These are phyloP conservation scores for Lasioglossum leucozonium DNA, from an alignment of 2,888 invertebrate species.

Conservation along the genomic window DNA sequence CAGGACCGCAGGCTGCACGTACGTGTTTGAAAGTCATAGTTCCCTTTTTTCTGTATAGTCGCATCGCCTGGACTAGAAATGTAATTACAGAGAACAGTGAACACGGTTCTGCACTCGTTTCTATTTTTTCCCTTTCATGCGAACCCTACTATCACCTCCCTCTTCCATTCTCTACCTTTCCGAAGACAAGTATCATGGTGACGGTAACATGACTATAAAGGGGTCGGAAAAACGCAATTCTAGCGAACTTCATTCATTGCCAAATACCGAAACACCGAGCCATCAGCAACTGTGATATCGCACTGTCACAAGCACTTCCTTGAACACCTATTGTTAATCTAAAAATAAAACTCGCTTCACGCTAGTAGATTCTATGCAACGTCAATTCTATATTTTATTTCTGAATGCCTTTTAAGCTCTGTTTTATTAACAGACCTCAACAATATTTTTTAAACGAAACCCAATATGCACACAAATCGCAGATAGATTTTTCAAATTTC, in stretches of 20 bases:
- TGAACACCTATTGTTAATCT: not conserved
- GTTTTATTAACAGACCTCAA: too few relatives aligned
- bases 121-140: not conserved
- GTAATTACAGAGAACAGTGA: constrained; percentile 16
- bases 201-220: not conserved
- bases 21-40: not conserved
- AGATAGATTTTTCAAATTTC: too few relatives aligned
- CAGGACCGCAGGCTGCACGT: not conserved
- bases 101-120: constrained; percentile 16
- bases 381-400: too few relatives aligned
- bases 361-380: too few relatives aligned
- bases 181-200: not conserved
- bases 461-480: too few relatives aligned
- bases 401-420: too few relatives aligned
- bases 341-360: not conserved
- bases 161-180: not conserved
- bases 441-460: too few relatives aligned
- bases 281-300: not conserved
- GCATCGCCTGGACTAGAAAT: not conserved
- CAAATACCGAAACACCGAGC: not conserved
- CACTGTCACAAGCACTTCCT: not conserved
- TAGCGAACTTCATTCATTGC: not conserved
- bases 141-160: not conserved
- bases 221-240: not conserved
- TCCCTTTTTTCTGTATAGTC: not conserved